Conservation (phyloP, 2,888 invertebrate genomes). For the Cacoxenus indagator region DNA sequence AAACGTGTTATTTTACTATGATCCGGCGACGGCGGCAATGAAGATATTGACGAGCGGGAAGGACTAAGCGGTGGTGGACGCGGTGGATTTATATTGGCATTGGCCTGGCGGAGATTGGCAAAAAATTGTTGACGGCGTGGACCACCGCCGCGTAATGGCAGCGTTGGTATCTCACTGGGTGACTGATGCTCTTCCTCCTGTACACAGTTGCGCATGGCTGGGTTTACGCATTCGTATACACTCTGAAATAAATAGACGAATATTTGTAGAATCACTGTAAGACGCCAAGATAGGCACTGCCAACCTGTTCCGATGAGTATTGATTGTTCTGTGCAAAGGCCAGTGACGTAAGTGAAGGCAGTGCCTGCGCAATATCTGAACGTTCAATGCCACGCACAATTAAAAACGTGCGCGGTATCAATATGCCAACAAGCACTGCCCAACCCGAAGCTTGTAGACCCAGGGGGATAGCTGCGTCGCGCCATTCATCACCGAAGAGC, state of each 20-base stretch:
- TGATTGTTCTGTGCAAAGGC: slow-evolving; percentile 71
- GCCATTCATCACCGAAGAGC: slow-evolving; percentile 72
- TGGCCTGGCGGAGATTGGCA: slow-evolving; percentile 69
- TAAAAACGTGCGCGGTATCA: slow-evolving; percentile 79
- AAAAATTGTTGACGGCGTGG: slow-evolving; percentile 69
- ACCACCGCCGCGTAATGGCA: slow-evolving; percentile 68
- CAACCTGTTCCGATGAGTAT: slow-evolving; percentile 70
- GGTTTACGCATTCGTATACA: slow-evolving; percentile 75
- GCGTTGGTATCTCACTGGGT: slow-evolving; percentile 70
- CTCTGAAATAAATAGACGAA: slow-evolving; percentile 66
- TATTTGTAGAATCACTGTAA: neutral
- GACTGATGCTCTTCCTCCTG: slow-evolving; percentile 68
- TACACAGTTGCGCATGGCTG: slow-evolving; percentile 71
- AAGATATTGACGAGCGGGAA: slow-evolving; percentile 65
- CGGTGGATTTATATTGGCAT: slow-evolving; percentile 66
- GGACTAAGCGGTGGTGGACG: slow-evolving; percentile 63
- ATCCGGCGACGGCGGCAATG: slow-evolving; percentile 65
- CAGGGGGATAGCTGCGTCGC: slow-evolving; percentile 75
- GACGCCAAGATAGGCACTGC: slow-evolving; percentile 20
- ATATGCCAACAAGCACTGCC: slow-evolving; percentile 75
- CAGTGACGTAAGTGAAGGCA: slow-evolving; percentile 72
- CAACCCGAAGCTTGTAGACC: slow-evolving; percentile 77
- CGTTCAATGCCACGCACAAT: slow-evolving; percentile 77
- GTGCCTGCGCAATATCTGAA: slow-evolving; percentile 74
- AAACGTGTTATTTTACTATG: slow-evolving; percentile 70